A percentile compares a stretch with the other conserved stretches of the same genome.
Evolutionary conservation across 2,888 invertebrate species (phyloP).

Genomic region (Notodonta ziczac): DNA sequence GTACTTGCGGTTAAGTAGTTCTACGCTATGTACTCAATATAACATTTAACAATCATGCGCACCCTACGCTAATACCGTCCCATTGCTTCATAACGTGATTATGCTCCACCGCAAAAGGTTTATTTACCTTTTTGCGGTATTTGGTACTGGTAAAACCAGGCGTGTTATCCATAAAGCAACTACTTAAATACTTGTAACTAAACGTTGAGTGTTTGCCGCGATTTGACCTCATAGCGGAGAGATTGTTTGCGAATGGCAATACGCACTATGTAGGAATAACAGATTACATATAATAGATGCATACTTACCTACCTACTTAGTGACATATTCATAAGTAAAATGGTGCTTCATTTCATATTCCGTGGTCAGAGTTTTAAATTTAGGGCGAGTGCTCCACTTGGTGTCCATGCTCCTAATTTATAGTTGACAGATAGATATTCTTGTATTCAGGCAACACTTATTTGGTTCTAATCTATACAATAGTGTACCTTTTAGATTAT

Average conservation of each 20-base stretch:
- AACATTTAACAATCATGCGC: neutral
- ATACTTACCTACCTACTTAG: too few relatives aligned
- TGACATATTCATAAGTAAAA: neutral
- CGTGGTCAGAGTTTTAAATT: neutral
- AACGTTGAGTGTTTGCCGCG: too few relatives aligned
- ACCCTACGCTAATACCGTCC: neutral
- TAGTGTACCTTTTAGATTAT: neutral
- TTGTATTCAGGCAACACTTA: neutral
- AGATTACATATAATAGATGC: too few relatives aligned
- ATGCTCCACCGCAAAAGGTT: conserved; percentile 21
- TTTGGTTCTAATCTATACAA: neutral
- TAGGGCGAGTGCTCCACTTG: neutral
- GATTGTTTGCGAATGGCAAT: too few relatives aligned
- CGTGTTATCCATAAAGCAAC: neutral
- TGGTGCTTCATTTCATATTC: neutral
- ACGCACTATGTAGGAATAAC: too few relatives aligned
- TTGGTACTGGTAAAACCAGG: neutral
- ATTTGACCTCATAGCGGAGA: too few relatives aligned
- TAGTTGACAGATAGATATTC: neutral
- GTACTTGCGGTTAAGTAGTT: neutral
- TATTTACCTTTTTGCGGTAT: conserved; percentile 19
- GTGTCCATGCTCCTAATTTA: neutral
- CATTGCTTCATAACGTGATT: neutral
- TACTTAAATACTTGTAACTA: neutral
- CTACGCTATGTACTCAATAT: neutral